A percentile compares a stretch with the other conserved stretches of the same genome.
Conservation (phyloP, 2,113 vertebrate species). For the Albula goreensis region DNA sequence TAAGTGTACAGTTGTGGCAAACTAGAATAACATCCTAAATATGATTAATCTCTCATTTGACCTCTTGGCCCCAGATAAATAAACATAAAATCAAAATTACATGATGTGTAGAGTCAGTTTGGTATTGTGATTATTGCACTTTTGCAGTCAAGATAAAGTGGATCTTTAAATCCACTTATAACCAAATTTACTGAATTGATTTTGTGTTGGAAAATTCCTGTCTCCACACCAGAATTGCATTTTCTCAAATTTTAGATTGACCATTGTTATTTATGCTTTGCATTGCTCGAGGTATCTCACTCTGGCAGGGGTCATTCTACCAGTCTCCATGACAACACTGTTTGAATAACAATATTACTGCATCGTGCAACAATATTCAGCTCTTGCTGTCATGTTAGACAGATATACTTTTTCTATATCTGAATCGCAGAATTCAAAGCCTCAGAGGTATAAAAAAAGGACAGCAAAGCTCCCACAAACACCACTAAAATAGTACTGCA, state of each 20-base stretch:
- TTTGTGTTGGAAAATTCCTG: not conserved
- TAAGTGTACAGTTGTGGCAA: not conserved
- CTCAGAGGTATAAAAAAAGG: not conserved
- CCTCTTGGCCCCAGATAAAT: not conserved
- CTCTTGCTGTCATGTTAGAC: not conserved
- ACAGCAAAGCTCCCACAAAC: conserved; percentile 9
- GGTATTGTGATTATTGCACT: not conserved
- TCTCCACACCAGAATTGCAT: not conserved
- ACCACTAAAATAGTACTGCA: not conserved
- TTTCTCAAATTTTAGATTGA: not conserved
- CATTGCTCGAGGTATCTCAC: not conserved
- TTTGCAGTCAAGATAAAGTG: not conserved
- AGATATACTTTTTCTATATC: not conserved
- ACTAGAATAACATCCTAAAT: not conserved
- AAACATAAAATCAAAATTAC: not conserved
- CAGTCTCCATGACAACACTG: not conserved
- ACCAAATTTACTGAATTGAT: not conserved
- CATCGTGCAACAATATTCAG: not conserved
- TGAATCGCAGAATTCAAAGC: conserved; percentile 10
- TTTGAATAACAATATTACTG: not conserved
- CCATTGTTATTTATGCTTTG: conserved; percentile 1
- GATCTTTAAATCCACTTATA: not conserved
- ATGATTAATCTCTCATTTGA: not conserved
- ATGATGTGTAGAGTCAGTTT: not conserved
- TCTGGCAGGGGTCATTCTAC: not conserved